Evolutionary conservation across 1,140 invertebrate species (phyloP), one percentile per base, ranked within the genome.

Genomic region (Gryllus bimaculatus): DNA sequence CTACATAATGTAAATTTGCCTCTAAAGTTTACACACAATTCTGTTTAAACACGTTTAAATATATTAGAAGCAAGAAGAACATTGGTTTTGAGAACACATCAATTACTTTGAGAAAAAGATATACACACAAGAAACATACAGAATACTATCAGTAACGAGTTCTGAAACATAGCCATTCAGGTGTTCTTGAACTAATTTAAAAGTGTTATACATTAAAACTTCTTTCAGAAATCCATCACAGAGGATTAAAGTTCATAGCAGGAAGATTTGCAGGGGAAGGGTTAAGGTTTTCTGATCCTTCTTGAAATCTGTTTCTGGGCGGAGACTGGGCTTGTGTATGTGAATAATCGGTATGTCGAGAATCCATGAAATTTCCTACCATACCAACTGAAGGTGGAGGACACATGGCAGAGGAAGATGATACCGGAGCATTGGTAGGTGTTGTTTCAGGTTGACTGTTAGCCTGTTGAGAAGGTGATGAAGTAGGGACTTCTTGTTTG

Each of bases 171-270:
- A n/a, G n/a, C n/a, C n/a, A 66, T 66, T 66, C 7, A 10, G 18
- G 54, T 13, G 10, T 66, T 66, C 54, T 66, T 66, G 18, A 66
- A 13, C 54, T 66, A 66, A 66, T 66, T 39, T 66, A 66, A 66
- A 66, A 10, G 10, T 66, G 10, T 66, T 13, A 13, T 66, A 66
- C 54, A 66, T 2, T 66, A 13, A 10, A 66, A 13, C 7, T 66
- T 66, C 18, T 66, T 66, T 66, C 18, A 13, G 54, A 13, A 13
- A 18, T 66, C 18, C 54, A 66, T 66, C 54, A 66, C 87, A 93
- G 91, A 82, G 90, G 88, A 84, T 91, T 92, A 82, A 92, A 93
- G 84, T 92, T 93, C 79, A 93, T 89, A 80, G 90, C 90, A 82
- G 92, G 89, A 83, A 92, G 87, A 87, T 92, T 93, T 82, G 92